These are phyloP conservation scores for Neotoma lepida DNA, from an alignment of 2,113 vertebrate genomes.

Conservation along the genomic window DNA sequence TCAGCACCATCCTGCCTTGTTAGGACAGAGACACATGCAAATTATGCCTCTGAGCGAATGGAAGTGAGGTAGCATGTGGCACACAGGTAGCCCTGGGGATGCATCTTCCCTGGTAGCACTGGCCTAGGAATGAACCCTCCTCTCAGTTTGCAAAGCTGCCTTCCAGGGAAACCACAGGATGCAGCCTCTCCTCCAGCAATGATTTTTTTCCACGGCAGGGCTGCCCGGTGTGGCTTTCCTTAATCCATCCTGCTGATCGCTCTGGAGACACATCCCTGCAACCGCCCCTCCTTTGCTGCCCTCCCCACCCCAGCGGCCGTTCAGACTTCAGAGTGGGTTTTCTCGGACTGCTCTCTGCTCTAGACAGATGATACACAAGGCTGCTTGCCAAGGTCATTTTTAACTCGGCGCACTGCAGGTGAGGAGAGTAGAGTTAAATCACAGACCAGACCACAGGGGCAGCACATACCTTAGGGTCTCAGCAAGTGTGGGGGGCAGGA, in stretches of 20 bases:
- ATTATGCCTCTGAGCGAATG: neutral
- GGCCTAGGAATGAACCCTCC: neutral
- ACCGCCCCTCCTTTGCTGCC: neutral
- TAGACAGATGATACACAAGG: conserved; percentile 54
- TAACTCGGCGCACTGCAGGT: conserved; percentile 59
- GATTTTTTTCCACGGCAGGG: neutral
- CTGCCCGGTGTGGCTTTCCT: neutral
- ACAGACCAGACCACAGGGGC: neutral
- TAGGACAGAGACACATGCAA: conserved; percentile 21
- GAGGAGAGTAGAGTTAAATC: conserved; percentile 39
- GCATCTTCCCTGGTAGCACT: too few species aligned
- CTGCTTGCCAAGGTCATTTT: conserved; percentile 68
- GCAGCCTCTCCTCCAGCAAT: neutral
- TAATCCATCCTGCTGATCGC: neutral
- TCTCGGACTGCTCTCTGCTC: conserved; percentile 53
- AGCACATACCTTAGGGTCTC: neutral
- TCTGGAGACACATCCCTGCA: neutral
- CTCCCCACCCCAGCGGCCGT: neutral
- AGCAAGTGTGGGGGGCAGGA: neutral
- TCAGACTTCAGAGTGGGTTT: conserved; percentile 28
- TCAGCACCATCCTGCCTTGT: neutral
- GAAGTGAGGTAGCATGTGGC: neutral
- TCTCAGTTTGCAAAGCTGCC: neutral
- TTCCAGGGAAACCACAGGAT: neutral
- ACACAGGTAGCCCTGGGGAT: neutral